These are phyloP conservation scores for Lacerta agilis DNA, from an alignment of 2,797 vertebrate genomes.

Conservation along the genomic window DNA sequence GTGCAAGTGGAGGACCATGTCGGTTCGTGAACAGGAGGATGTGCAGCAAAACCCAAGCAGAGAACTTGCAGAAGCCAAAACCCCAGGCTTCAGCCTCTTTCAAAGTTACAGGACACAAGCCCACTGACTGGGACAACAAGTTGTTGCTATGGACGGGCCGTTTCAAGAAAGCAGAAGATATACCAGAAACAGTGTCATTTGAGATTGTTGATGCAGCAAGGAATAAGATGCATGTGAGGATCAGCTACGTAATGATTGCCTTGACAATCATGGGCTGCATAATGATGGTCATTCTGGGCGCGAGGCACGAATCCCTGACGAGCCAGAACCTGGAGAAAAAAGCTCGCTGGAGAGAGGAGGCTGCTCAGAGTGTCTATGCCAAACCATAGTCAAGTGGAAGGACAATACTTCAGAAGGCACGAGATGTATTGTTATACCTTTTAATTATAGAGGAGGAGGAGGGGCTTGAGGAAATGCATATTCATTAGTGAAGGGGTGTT, in stretches of 20 bases:
- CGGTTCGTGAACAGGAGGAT: too few species aligned
- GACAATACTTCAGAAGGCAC: background rate
- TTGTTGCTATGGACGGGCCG: conserved; percentile 89
- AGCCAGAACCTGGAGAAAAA: background rate
- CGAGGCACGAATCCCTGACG: background rate
- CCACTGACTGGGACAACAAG: conserved; percentile 84
- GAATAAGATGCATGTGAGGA: too few species aligned
- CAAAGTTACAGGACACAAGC: conserved; percentile 83
- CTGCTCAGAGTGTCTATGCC: background rate
- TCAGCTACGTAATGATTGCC: too few species aligned
- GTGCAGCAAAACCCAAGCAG: too few species aligned
- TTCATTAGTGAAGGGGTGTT: background rate
- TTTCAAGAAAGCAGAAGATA: conserved; percentile 89
- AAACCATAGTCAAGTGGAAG: conserved; percentile 1
- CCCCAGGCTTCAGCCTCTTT: conserved; percentile 53
- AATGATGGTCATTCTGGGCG: too few species aligned
- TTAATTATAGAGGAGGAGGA: background rate
- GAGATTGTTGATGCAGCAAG: too few species aligned
- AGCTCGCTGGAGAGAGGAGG: background rate
- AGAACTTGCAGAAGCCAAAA: too few species aligned
- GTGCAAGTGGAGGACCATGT: too few species aligned
- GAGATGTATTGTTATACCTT: background rate
- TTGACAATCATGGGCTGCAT: too few species aligned
- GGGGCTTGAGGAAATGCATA: background rate
- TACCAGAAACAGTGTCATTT: conserved; percentile 89